Conservation (phyloP, 2,797 vertebrate species). For the Mus spretus region DNA sequence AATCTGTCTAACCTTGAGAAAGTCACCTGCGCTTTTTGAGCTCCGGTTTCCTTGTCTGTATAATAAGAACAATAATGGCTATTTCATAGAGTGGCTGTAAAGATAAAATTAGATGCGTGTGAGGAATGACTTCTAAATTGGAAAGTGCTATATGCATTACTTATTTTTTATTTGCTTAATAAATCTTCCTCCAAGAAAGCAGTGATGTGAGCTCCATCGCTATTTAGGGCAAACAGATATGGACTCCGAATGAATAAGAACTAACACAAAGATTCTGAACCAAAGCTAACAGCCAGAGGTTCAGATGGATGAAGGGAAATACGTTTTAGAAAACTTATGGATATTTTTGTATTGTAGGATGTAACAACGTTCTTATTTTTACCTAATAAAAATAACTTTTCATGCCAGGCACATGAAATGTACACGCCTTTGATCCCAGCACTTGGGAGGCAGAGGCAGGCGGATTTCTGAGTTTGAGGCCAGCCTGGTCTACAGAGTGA, state of each 20-base stretch:
- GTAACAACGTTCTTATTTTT: background rate
- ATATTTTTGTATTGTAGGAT: slow-evolving; percentile 16
- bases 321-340: slow-evolving; percentile 21
- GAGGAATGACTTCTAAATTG: slow-evolving; percentile 31
- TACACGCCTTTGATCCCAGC: background rate
- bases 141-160: background rate
- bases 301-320: background rate
- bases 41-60: slow-evolving; percentile 36
- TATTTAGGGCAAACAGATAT: slow-evolving; percentile 57
- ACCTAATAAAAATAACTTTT: slow-evolving; percentile 60
- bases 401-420: background rate
- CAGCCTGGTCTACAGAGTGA: background rate
- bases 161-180: slow-evolving; percentile 62
- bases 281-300: background rate
- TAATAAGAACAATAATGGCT: slow-evolving; percentile 33
- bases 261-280: slow-evolving; percentile 17
- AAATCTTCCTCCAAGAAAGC: slow-evolving; percentile 58
- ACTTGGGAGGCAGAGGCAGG: background rate
- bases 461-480: background rate
- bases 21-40: slow-evolving; percentile 37
- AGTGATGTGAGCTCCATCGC: background rate
- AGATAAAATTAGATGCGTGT: slow-evolving; percentile 22
- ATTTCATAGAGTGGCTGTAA: slow-evolving; percentile 36
- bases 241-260: slow-evolving; percentile 36
- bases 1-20: slow-evolving; percentile 32